Percentiles rank a stretch among this genome's conserved stretches.
Conservation (phyloP, 2,888 invertebrate genomes). For the Eilema depressum region DNA sequence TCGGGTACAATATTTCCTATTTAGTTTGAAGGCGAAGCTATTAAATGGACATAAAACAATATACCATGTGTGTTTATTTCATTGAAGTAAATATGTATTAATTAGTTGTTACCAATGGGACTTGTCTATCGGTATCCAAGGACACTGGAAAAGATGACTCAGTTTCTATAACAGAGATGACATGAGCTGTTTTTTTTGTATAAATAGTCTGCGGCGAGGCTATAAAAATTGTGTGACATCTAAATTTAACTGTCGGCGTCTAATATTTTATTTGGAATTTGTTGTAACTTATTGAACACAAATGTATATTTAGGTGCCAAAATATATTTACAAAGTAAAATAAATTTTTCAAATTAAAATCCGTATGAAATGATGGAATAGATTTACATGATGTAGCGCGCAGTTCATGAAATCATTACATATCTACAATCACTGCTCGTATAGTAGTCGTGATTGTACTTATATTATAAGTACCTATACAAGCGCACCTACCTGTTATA, state of each 20-base stretch:
- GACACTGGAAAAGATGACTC: constrained; percentile 10
- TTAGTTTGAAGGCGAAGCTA: neutral
- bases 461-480: neutral
- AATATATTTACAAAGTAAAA: neutral
- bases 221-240: constrained; percentile 4
- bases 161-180: constrained; percentile 2
- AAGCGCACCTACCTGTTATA: constrained; percentile 87
- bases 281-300: neutral
- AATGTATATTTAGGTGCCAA: neutral
- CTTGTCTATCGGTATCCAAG: constrained; percentile 14
- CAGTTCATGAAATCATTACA: neutral
- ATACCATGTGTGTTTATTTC: constrained; percentile 8
- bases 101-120: constrained; percentile 12
- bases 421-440: neutral
- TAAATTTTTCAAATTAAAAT: neutral
- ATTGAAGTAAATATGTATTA: constrained; percentile 16
- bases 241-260: neutral
- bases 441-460: neutral
- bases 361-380: neutral
- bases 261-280: constrained; percentile 13
- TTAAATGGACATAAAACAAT: constrained; percentile 1
- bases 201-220: constrained; percentile 7
- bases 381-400: too few relatives aligned
- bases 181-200: constrained; percentile 3
- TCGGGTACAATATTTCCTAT: neutral